These are phyloP conservation scores for Caenorhabditis becei DNA, from an alignment of 2,888 invertebrate species.

Conservation along the genomic window DNA sequence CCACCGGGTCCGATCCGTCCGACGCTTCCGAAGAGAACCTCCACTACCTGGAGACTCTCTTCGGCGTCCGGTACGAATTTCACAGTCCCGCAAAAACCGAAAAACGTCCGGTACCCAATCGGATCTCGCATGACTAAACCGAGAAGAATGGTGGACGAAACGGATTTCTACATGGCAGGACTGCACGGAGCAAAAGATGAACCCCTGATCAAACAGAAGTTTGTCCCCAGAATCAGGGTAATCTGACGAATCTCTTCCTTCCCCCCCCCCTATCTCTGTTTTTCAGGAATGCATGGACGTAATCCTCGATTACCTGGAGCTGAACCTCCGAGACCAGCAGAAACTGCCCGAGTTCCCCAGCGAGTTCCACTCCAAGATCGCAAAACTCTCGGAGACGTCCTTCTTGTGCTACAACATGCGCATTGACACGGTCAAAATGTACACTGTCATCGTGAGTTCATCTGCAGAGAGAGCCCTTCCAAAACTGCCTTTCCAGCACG, in stretches of 20 bases:
- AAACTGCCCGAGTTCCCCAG: conserved; percentile 1
- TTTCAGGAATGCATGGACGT: conserved; percentile 1
- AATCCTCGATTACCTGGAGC: conserved; percentile 9
- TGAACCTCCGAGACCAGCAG: not conserved
- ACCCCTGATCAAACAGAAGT: not conserved
- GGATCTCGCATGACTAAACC: no score
- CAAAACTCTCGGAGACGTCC: not conserved
- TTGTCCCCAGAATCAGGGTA: no score
- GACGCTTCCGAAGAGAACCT: no score
- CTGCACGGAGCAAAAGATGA: not conserved
- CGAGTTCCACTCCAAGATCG: not conserved
- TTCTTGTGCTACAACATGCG: not conserved
- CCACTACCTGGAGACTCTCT: no score
- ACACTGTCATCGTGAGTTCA: not conserved
- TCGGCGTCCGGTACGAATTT: no score
- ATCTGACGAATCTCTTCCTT: no score
- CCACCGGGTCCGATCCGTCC: not conserved
- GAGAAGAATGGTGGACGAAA: not conserved
- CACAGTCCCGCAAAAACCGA: no score
- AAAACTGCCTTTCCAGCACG: not conserved
- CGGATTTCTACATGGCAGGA: not conserved
- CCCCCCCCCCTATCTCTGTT: not conserved
- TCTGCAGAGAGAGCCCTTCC: not conserved
- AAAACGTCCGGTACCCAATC: no score
- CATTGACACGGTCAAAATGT: not conserved